Conservation (phyloP, 2,888 invertebrate genomes). For the Amblyteles armatorius region DNA sequence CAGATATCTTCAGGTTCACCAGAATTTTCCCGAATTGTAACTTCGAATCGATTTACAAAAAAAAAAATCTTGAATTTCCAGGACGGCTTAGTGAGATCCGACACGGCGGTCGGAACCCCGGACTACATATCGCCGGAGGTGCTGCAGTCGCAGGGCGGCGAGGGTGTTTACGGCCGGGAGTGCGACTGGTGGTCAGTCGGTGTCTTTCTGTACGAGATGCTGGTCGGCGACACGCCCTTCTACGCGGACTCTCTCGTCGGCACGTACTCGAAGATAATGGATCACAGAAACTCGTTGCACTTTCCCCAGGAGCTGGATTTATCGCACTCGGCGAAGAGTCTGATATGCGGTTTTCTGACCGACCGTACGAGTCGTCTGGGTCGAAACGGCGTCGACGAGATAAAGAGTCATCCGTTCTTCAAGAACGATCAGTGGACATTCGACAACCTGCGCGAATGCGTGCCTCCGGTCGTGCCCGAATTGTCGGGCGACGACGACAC, state of each 20-base stretch:
- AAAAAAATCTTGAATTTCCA: slow-evolving; percentile 73
- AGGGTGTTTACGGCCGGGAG: slow-evolving; percentile 98
- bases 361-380: slow-evolving; percentile 96
- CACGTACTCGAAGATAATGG: slow-evolving; percentile 99
- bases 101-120: slow-evolving; percentile 99
- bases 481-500: slow-evolving; percentile 98
- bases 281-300: slow-evolving; percentile 97
- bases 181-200: slow-evolving; percentile 99
- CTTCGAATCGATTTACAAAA: background rate
- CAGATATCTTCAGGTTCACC: background rate
- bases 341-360: slow-evolving; percentile 97
- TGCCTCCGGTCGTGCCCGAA: slow-evolving; percentile 98
- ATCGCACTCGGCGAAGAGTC: slow-evolving; percentile 93
- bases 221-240: slow-evolving; percentile 99
- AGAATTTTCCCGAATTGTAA: background rate
- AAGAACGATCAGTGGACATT: slow-evolving; percentile 99
- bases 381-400: slow-evolving; percentile 96
- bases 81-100: slow-evolving; percentile 98
- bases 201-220: slow-evolving; percentile 99
- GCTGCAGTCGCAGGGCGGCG: slow-evolving; percentile 97
- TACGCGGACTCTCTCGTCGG: slow-evolving; percentile 99
- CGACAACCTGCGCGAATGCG: slow-evolving; percentile 96
- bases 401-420: slow-evolving; percentile 97
- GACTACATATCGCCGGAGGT: slow-evolving; percentile 99
- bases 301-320: slow-evolving; percentile 98